A percentile compares a stretch with the other conserved stretches of the same genome.
Evolutionary conservation across 2,113 vertebrate species (phyloP).

Genomic region (Macroglossus sobrinus): DNA sequence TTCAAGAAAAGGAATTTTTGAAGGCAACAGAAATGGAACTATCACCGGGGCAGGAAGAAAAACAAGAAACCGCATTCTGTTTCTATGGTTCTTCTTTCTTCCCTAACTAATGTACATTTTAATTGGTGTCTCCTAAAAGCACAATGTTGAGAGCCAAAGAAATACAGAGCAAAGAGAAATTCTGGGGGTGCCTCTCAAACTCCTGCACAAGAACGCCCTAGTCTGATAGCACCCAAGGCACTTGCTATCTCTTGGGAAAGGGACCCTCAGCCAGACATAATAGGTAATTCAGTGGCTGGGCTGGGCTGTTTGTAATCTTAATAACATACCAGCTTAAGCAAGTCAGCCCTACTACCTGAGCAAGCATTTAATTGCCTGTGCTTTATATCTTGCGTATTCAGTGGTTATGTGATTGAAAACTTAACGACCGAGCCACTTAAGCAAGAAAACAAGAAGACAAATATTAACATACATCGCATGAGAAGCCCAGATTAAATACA

Average conservation of each 20-base stretch:
- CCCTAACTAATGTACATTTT: neutral
- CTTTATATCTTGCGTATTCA: conserved; percentile 79
- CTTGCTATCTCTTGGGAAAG: neutral
- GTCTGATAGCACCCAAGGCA: neutral
- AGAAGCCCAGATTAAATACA: conserved; percentile 69
- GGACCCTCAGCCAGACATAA: neutral
- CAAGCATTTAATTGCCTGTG: conserved; percentile 78
- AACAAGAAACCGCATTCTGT: neutral
- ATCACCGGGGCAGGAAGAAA: neutral
- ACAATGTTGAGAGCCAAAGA: neutral
- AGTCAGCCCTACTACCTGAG: conserved; percentile 68
- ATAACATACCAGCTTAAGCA: conserved; percentile 73
- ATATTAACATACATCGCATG: conserved; percentile 72
- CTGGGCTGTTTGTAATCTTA: conserved; percentile 62
- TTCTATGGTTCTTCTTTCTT: neutral
- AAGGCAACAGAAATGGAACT: neutral
- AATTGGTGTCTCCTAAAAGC: neutral
- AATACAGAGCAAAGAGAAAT: neutral
- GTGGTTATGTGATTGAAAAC: conserved; percentile 70
- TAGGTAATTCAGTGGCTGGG: neutral
- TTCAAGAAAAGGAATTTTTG: neutral
- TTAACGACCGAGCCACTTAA: conserved; percentile 74
- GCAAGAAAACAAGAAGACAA: conserved; percentile 66
- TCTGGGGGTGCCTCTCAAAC: neutral
- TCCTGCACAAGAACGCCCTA: rapidly evolving